These are phyloP conservation scores for Lemur catta DNA, from an alignment of 2,797 vertebrate genomes.

Conservation along the genomic window DNA sequence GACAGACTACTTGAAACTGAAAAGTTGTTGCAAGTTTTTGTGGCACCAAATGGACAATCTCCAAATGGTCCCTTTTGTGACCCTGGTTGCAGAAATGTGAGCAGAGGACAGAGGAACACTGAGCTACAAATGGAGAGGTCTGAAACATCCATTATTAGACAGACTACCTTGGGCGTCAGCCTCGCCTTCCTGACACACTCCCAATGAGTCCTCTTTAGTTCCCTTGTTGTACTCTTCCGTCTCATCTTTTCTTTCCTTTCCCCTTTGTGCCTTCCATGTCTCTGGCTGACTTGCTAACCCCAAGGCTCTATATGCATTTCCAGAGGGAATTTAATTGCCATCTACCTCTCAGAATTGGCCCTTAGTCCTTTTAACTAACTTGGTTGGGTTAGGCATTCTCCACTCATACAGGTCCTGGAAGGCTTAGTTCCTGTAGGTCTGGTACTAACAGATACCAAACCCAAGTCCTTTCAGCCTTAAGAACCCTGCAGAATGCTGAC, in stretches of 20 bases:
- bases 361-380: neutral
- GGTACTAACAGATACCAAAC: neutral
- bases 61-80: neutral
- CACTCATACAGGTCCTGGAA: too few relatives aligned
- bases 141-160: neutral
- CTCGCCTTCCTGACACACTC: neutral
- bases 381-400: neutral
- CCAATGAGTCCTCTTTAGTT: neutral
- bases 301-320: neutral
- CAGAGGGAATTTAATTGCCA: neutral
- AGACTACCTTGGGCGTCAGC: neutral
- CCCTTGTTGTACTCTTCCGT: neutral
- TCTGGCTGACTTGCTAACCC: neutral
- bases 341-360: neutral
- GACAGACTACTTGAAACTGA: neutral
- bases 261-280: neutral
- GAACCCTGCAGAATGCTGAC: neutral
- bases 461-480: neutral
- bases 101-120: neutral
- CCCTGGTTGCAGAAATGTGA: neutral
- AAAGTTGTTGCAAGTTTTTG: neutral
- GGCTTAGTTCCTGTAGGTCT: neutral
- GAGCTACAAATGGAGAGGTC: neutral
- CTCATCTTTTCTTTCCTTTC: neutral
- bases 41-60: constrained; percentile 5